Evolutionary conservation across 2,797 vertebrate genomes (phyloP), one percentile per base, ranked within the genome.

Genomic region (Cryptoprocta ferox): DNA sequence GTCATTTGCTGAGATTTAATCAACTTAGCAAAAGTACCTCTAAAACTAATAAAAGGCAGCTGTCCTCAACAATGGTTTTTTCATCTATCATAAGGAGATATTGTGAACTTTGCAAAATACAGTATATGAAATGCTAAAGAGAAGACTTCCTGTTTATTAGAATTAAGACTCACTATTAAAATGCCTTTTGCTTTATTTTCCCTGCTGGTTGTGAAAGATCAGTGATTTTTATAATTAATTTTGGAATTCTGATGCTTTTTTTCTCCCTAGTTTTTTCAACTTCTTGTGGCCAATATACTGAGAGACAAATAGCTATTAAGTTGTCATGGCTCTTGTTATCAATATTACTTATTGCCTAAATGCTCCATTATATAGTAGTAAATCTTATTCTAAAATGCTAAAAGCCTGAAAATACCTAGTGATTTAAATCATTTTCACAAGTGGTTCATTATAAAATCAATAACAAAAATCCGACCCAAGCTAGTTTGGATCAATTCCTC

Each of bases 141-240:
- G 39, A 53, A 11, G 10, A 24, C 3, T 84, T 94, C 61, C 19
- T 39, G 15, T 42, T 56, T 10, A 37, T 35, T 79, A 78, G 14
- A 92, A 32, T 53, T 84, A 81, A 85, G 39, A 63, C 0, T 82
- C 39, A 76, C 15, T 61, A 42, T 71, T 81, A 81, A 59, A 91
- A 85, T 73, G 16, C 3, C 18, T 48, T 83, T 78, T n/a, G 6
- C 1, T 66, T 90, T 70, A 50, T 70, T 93, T 79, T 76, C 19
- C 21, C 70, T 75, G 71, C 9, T 88, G 24, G 12, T 39, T 84
- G 71, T 82, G 28, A 73, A 85, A 61, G 18, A 37, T 48, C 13
- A 94, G 28, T 94, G 39, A 84, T 32, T 82, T 97, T 84, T 53
- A 75, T 56, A 42, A 79, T 48, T 71, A 32, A 95, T 85, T 89